Conservation (phyloP, 2,797 vertebrate genomes). For the Acanthurus tractus region DNA sequence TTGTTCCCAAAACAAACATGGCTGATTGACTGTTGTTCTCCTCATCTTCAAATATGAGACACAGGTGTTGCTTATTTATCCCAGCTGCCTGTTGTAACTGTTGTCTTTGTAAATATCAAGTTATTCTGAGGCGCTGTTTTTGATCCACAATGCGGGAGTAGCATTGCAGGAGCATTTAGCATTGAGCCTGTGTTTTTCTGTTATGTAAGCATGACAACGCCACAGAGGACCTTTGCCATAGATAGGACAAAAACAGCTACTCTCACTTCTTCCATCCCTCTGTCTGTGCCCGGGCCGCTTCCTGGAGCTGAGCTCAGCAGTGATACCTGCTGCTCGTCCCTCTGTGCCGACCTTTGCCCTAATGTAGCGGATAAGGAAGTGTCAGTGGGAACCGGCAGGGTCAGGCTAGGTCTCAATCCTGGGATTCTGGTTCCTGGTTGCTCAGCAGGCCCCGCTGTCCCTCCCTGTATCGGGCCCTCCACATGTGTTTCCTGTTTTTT, state of each 20-base stretch:
- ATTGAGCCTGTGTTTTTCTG: conserved; percentile 37
- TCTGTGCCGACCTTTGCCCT: conserved; percentile 60
- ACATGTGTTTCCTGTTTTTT: conserved; percentile 97
- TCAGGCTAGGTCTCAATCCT: conserved; percentile 63
- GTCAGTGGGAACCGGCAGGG: conserved; percentile 70
- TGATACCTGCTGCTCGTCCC: conserved; percentile 58
- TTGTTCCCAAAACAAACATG: conserved; percentile 48
- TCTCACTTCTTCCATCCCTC: conserved; percentile 54
- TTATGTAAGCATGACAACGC: conserved; percentile 66
- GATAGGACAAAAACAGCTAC: conserved; percentile 58
- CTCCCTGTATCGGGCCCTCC: conserved; percentile 77
- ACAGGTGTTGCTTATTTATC: conserved; percentile 37
- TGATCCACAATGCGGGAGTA: conserved; percentile 23
- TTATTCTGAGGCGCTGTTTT: conserved; percentile 26
- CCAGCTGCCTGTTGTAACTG: conserved; percentile 32
- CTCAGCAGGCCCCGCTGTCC: conserved; percentile 63
- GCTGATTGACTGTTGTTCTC: conserved; percentile 4
- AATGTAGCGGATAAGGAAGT: conserved; percentile 79
- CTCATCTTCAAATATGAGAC: conserved; percentile 1
- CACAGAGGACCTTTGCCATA: conserved; percentile 6
- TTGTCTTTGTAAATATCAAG: conserved; percentile 56
- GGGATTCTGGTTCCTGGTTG: conserved; percentile 64
- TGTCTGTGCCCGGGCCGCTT: conserved; percentile 52
- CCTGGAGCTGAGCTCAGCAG: conserved; percentile 76
- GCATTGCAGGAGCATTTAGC: conserved; percentile 9